These are phyloP conservation scores for Drosophila seclusa DNA, from an alignment of 2,888 invertebrate genomes.

Conservation along the genomic window DNA sequence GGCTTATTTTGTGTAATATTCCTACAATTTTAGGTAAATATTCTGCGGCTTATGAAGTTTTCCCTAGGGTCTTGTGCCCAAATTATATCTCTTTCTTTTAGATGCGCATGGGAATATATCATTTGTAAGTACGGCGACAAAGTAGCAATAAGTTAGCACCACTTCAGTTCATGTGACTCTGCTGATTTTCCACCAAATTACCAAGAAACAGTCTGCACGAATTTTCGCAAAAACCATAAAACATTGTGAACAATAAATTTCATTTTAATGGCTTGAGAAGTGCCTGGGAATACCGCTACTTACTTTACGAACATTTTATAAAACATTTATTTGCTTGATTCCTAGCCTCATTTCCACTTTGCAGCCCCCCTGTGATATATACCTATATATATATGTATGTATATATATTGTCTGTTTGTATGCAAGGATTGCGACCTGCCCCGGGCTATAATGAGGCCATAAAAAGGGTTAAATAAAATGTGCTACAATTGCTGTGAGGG, in stretches of 20 bases:
- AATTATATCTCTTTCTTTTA: not conserved
- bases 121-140: slow-evolving; percentile 9
- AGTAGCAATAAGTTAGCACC: slow-evolving; percentile 43
- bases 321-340: slow-evolving; percentile 82
- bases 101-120: slow-evolving; percentile 11
- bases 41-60: not conserved
- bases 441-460: slow-evolving; percentile 76
- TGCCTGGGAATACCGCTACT: slow-evolving; percentile 58
- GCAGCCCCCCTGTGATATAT: slow-evolving; percentile 25
- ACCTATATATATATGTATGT: not conserved
- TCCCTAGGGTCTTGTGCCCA: not conserved
- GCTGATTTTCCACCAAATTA: slow-evolving; percentile 54
- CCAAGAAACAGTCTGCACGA: slow-evolving; percentile 34
- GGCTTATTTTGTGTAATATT: not conserved
- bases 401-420: slow-evolving; percentile 63
- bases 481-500: slow-evolving; percentile 73
- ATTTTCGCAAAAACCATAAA: slow-evolving; percentile 63
- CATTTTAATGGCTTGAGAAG: slow-evolving; percentile 76
- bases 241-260: slow-evolving; percentile 79
- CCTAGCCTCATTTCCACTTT: slow-evolving; percentile 77
- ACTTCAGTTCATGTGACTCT: slow-evolving; percentile 41
- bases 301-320: slow-evolving; percentile 75
- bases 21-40: not conserved
- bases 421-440: slow-evolving; percentile 24
- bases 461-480: slow-evolving; percentile 81